Base-by-base conservation (phyloP, 2,797 vertebrate species). In the Pseudochaenichthys georgianus region DNA sequence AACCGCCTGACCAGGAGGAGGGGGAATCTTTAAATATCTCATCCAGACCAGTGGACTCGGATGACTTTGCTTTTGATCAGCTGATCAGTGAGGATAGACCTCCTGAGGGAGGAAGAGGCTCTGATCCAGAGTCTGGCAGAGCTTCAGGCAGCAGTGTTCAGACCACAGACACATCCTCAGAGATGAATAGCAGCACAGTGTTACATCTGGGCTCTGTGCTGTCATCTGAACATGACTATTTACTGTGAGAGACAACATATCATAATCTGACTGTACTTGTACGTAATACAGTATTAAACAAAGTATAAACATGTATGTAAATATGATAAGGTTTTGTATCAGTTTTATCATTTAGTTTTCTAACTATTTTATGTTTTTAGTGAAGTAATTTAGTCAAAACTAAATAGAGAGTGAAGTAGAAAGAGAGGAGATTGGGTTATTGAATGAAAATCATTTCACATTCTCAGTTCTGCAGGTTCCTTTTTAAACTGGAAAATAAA, bases 151-250 rank as follows among this genome's bases (percentile, higher is more conserved):
- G 16, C 61, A 42, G 47, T 1, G 46, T 13, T 0, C 74, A 74
- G 38, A 60, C 60, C 50, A 38, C 28, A 48, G 46, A 70, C 13
- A 43, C 57, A 2, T 15, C 66, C 34, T 48, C 59, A 0, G 84
- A 89, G 50, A 70, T 57, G 12, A 50, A 80, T 19, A 54, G 78
- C 57, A 73, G 47, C 70, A 58, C 70, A 1, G 79, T 92, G 50
- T 64, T 94, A 55, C 90, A 94, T 67, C 71, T 94, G 53, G 93
- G 93, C 70, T 93, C 93, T 46, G 93, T 94, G 68, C 68, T 94
- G 52, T 83, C 92, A 0, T 65, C 51, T 13, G 93, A 90, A 65
- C 92, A 94, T 52, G 89, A 94, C 78, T 94, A 94, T 87, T 84
- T 94, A 86, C 81, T 94, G 48, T 94, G 87, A 94, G 42, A 15